These are phyloP conservation scores for Eudasyphora cyanicolor DNA, from an alignment of 2,888 invertebrate species.

Conservation along the genomic window DNA sequence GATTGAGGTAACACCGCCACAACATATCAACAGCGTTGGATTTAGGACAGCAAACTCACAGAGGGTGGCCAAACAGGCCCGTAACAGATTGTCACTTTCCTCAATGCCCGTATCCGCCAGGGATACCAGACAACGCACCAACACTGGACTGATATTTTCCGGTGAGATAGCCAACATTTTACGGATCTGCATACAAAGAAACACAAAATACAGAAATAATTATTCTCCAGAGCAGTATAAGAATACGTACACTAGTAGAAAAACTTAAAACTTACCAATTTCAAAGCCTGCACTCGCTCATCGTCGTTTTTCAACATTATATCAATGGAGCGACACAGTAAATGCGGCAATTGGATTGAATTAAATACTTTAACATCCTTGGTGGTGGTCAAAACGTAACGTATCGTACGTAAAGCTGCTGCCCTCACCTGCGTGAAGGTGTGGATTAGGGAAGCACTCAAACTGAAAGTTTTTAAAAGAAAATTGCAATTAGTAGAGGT, in stretches of 20 bases:
- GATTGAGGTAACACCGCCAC: constrained; percentile 91
- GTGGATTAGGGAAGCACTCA: constrained; percentile 91
- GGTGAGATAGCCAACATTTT: constrained; percentile 85
- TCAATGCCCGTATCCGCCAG: constrained; percentile 89
- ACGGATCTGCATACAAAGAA: constrained; percentile 74
- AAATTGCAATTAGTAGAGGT: no score
- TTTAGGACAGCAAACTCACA: constrained; percentile 94
- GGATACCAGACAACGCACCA: constrained; percentile 90
- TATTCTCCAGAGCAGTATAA: background rate
- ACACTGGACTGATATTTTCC: constrained; percentile 85
- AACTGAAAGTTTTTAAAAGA: constrained; percentile 85
- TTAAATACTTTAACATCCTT: constrained; percentile 90
- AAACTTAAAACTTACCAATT: constrained; percentile 84
- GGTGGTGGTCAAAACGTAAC: constrained; percentile 90
- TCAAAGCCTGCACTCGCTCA: constrained; percentile 94
- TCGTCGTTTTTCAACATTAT: constrained; percentile 94
- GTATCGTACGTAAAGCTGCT: constrained; percentile 91
- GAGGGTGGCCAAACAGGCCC: constrained; percentile 92
- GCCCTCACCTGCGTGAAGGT: constrained; percentile 94
- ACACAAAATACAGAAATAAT: background rate
- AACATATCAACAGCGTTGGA: constrained; percentile 88
- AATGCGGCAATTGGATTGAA: constrained; percentile 90
- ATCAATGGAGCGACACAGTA: constrained; percentile 93
- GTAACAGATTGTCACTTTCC: constrained; percentile 88
- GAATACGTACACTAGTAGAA: no score